Evolutionary conservation across 2,797 vertebrate genomes (phyloP).

Genomic region (Eulemur mongoz): DNA sequence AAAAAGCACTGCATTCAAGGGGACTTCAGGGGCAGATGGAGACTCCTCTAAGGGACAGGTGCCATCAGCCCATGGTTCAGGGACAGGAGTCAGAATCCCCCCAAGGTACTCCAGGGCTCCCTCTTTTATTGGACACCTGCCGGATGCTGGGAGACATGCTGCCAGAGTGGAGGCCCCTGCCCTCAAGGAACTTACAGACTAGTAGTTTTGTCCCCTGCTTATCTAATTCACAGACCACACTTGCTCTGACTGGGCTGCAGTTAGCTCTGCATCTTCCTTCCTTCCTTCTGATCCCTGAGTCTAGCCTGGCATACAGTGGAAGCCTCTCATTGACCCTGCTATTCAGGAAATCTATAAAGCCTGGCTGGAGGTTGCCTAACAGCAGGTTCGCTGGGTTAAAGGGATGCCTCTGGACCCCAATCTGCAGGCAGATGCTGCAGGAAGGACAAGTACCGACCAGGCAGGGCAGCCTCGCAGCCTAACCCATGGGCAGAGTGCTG

Average conservation of each 20-base stretch:
- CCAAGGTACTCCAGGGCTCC: not conserved
- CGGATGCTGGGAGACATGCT: not conserved
- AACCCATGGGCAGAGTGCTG: not conserved
- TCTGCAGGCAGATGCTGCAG: not conserved
- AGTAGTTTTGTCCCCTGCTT: not conserved
- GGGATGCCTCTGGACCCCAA: not conserved
- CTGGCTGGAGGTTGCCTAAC: not conserved
- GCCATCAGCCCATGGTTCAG: not conserved
- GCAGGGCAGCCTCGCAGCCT: not conserved
- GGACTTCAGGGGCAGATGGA: conserved; percentile 33
- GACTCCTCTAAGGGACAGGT: conserved; percentile 61
- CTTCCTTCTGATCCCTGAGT: not conserved
- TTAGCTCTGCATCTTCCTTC: not conserved
- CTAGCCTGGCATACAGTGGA: not conserved
- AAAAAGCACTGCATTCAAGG: conserved; percentile 32
- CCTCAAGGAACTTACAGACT: not conserved
- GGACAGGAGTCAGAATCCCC: not conserved
- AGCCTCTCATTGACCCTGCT: conserved; percentile 24
- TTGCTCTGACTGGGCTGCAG: not conserved
- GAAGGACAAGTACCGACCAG: not conserved
- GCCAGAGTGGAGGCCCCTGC: not conserved
- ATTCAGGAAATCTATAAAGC: conserved; percentile 42
- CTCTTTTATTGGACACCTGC: not conserved
- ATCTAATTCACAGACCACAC: not conserved
- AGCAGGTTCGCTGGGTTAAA: not conserved